Base-by-base conservation (phyloP, 2,113 vertebrate genomes). In the Clarias batrachus region DNA sequence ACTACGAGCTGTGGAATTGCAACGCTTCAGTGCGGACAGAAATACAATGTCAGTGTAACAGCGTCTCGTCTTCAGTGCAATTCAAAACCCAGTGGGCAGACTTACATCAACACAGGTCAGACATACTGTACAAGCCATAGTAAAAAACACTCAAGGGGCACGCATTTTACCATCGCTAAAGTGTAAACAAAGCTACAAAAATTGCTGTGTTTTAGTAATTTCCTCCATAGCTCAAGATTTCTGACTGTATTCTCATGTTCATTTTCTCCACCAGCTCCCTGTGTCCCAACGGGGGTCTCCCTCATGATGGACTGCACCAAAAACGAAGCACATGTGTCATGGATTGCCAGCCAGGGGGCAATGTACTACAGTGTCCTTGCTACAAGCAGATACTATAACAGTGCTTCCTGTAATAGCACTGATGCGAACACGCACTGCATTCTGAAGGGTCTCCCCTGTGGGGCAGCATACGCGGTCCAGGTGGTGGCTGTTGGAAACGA, bases 291-390 rank as follows among this genome's bases (percentile, higher is more conserved):
- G 56, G 89, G 91, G 37, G 91, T 96, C 85, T 52, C 81, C 1
- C 91, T 92, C 25, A 5, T 27, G 9, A 62, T 94, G 56, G 66
- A 93, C 82, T 96, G 95, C 85, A 80, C 87, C 19, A 83, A 54
- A 17, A 93, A 94, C 41, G 13, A 91, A 52, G 94, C 92, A 0
- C 8, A 79, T 0, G 93, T 95, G 66, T 91, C 91, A 52, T 96
- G 95, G 95, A 91, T 86, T 7, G 66, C 82, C 74, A 94, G 93
- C 88, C 6, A 63, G 2, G 95, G 94, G 14, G 94, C 94, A 17
- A 7, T 92, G 82, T 90, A 41, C 54, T 94, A 93, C 87, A 88
- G 33, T 48, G 93, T 89, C 80, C 5, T 41, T 0, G 93, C 94
- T 62, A 23, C 76, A 82, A 91, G 85, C 89, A 19, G 8, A 10